Percentiles rank a stretch among this genome's conserved stretches.
phyloP scores from a whole-genome alignment of 2,113 vertebrate species.

The Leptocoma aspasia region DNA sequence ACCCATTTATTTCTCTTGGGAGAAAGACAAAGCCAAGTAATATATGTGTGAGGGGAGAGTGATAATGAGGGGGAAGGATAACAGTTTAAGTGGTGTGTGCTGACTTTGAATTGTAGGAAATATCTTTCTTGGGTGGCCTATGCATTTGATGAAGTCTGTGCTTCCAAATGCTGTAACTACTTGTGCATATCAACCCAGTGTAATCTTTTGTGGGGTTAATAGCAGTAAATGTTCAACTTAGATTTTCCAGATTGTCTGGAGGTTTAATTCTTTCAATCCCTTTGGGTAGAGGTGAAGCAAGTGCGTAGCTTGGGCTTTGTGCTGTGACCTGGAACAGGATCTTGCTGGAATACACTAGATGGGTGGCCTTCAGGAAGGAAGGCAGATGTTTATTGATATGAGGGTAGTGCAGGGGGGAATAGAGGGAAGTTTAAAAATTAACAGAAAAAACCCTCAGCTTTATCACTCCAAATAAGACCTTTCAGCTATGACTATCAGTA shows the following conservation, averaged over 20 bases:
- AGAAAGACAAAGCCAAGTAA: background rate
- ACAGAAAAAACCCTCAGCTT: slow-evolving; percentile 1
- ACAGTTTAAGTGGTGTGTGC: background rate
- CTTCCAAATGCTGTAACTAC: slow-evolving; percentile 5
- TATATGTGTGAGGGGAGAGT: background rate
- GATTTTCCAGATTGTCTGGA: slow-evolving; percentile 58
- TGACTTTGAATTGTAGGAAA: background rate
- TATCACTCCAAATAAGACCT: slow-evolving; percentile 17
- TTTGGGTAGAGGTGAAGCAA: slow-evolving; percentile 18
- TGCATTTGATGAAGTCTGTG: background rate
- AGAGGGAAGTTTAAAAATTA: slow-evolving; percentile 60
- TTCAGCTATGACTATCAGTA: background rate
- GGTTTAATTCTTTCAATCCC: slow-evolving; percentile 48
- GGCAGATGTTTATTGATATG: slow-evolving; percentile 2
- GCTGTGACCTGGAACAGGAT: slow-evolving; percentile 59
- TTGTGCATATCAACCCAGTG: background rate
- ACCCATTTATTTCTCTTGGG: background rate
- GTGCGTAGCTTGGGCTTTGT: background rate
- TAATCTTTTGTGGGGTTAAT: slow-evolving; percentile 62
- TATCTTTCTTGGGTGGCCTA: background rate
- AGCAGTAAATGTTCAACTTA: slow-evolving; percentile 73
- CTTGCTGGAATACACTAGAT: slow-evolving; percentile 51
- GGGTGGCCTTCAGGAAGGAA: slow-evolving; percentile 23
- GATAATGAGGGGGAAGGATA: background rate
- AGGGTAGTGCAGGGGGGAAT: background rate